Percentiles rank a stretch among this genome's conserved stretches.
phyloP scores from a whole-genome alignment of 2,888 invertebrate species.

The Vesta saturnalis region DNA sequence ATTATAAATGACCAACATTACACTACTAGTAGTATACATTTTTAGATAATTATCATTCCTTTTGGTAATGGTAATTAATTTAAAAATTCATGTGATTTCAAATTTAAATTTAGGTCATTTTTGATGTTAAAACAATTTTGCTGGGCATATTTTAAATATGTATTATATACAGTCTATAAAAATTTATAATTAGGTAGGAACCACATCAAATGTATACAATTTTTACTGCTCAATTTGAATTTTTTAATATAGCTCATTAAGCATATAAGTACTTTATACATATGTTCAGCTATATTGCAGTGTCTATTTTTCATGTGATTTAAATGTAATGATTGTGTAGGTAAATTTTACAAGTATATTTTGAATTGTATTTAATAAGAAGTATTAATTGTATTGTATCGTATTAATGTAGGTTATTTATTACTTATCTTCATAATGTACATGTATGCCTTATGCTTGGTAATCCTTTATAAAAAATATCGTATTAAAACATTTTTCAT shows the following conservation, averaged over 20 bases:
- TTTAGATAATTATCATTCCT: neutral
- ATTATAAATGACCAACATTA: conserved; percentile 34
- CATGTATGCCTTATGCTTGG: conserved; percentile 30
- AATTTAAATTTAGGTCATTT: conserved; percentile 3
- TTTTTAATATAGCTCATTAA: conserved; percentile 14
- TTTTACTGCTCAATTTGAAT: conserved; percentile 14
- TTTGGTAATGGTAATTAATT: neutral
- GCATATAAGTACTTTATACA: neutral
- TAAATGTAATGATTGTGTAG: conserved; percentile 26
- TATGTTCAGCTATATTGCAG: conserved; percentile 17
- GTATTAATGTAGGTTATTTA: conserved; percentile 34
- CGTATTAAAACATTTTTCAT: neutral
- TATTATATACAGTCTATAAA: conserved; percentile 9
- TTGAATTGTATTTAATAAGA: conserved; percentile 15
- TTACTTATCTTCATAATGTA: conserved; percentile 29
- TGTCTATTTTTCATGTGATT: conserved; percentile 32
- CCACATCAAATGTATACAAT: conserved; percentile 3
- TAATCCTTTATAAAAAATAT: conserved; percentile 26
- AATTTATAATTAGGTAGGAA: conserved; percentile 3
- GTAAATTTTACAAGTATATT: conserved; percentile 26
- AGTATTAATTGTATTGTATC: conserved; percentile 35
- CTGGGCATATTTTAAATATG: neutral
- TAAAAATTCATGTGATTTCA: conserved; percentile 3
- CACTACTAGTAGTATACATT: conserved; percentile 8
- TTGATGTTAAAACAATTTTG: neutral